Base-by-base conservation (phyloP, 2,888 invertebrate species). In the Andricus quercusramuli region DNA sequence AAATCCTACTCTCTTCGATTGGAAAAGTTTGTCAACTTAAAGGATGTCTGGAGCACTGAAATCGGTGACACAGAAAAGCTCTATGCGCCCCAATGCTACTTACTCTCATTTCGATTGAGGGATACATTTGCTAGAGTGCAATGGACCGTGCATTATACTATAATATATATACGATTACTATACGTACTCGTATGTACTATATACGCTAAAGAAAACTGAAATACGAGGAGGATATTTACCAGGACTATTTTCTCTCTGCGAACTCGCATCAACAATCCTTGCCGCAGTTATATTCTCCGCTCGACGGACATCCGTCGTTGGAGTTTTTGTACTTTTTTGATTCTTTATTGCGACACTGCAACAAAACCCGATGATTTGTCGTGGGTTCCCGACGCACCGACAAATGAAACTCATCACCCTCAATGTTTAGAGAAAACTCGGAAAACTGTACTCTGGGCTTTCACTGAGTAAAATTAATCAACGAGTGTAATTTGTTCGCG, bases 1-100 rank as follows among this genome's bases (percentile, higher is more conserved):
- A 56, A 74, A 74, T 74, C 17, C 32, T 51, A 74, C 56, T 74
- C 47, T 74, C 5, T 56, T 74, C 29, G n/a, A 74, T 56, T 74
- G 74, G 51, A 74, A 74, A 74, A 56, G 32, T 74, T 74, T 56
- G 17, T 74, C 74, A 56, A 74, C 56, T 74, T 56, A 51, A 74
- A 56, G 32, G 29, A 56, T 74, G 51, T 56, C 70, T 32, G 20
- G 15, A 29, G 13, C 62, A 25, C 15, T 62, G 25, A 25, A 62
- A 62, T 62, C 62, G 25, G 25, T 62, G 70, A 74, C 29, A 74
- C n/a, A 51, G 32, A n/a, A 74, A 51, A 29, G 5, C 25, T 56
- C 32, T 56, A 56, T 32, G 25, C 56, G 13, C 51, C 51, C n/a
- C 51, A 74, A 25, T 51, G 15, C 25, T 25, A 56, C 51, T 74